These are phyloP conservation scores for Drosophila kohkoa DNA, from an alignment of 1,140 invertebrate genomes.

Conservation along the genomic window DNA sequence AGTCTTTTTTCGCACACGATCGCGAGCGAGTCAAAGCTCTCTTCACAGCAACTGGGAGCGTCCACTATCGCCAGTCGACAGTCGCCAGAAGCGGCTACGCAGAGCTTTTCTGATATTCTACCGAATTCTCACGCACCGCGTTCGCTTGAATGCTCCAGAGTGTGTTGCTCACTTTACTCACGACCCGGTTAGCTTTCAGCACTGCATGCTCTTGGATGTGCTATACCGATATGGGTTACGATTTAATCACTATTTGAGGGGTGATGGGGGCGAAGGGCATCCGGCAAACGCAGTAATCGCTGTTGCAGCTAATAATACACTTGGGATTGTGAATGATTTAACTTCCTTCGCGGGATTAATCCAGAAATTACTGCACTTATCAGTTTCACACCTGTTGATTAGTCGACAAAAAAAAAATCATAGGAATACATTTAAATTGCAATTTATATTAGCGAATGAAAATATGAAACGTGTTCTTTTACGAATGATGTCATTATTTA, in stretches of 20 bases:
- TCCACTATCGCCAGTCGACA: constrained; percentile 6
- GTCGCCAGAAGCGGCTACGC: neutral
- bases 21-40: constrained; percentile 25
- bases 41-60: neutral
- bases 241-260: neutral
- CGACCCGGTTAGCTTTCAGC: neutral
- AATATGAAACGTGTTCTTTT: neutral
- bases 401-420: neutral
- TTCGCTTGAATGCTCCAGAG: neutral
- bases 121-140: neutral
- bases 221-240: neutral
- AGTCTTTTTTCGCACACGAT: constrained; percentile 70
- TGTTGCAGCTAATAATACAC: constrained; percentile 11
- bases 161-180: neutral
- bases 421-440: constrained; percentile 12
- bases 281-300: constrained; percentile 12
- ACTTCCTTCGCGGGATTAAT: neutral
- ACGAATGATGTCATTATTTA: neutral
- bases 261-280: constrained; percentile 21
- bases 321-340: neutral
- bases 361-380: constrained; percentile 17
- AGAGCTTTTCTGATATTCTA: constrained; percentile 11
- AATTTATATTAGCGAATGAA: neutral
- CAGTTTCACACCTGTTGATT: constrained; percentile 15
- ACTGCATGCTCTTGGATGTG: neutral